These are phyloP conservation scores for Premnoplex brunnescens DNA, from an alignment of 2,797 vertebrate genomes.

Conservation along the genomic window DNA sequence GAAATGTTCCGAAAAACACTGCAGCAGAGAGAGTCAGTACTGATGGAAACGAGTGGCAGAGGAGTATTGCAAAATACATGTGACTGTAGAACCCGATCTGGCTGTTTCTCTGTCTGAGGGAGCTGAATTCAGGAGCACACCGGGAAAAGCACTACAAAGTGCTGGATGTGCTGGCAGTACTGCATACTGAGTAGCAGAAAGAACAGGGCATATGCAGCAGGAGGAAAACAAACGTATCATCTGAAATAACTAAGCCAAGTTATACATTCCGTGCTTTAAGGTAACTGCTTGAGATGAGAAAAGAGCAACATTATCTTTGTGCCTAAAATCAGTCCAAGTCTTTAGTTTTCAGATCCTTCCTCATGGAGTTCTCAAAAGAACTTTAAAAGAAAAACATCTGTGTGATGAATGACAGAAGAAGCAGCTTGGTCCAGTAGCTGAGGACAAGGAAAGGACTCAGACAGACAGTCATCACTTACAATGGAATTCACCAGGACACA, in stretches of 20 bases:
- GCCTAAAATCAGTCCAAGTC: neutral
- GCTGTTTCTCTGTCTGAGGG: neutral
- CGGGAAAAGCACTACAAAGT: neutral
- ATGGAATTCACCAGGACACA: neutral
- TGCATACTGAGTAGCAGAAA: neutral
- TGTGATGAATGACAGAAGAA: neutral
- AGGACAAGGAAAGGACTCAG: neutral
- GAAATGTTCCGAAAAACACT: conserved; percentile 25
- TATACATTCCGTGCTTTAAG: neutral
- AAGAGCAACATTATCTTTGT: neutral
- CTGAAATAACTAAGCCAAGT: neutral
- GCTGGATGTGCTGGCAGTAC: neutral
- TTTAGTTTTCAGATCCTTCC: neutral
- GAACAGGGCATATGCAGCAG: neutral
- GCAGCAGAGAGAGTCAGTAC: neutral
- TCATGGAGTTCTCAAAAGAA: neutral
- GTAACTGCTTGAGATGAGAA: neutral
- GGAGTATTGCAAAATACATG: neutral
- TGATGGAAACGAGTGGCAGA: neutral
- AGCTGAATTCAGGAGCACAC: neutral
- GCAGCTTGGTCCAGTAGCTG: neutral
- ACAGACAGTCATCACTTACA: neutral
- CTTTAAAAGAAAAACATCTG: neutral
- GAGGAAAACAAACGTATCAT: neutral
- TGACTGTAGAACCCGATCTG: neutral